phyloP scores from a whole-genome alignment of 2,113 vertebrate genomes.

The Microtus richardsoni region DNA sequence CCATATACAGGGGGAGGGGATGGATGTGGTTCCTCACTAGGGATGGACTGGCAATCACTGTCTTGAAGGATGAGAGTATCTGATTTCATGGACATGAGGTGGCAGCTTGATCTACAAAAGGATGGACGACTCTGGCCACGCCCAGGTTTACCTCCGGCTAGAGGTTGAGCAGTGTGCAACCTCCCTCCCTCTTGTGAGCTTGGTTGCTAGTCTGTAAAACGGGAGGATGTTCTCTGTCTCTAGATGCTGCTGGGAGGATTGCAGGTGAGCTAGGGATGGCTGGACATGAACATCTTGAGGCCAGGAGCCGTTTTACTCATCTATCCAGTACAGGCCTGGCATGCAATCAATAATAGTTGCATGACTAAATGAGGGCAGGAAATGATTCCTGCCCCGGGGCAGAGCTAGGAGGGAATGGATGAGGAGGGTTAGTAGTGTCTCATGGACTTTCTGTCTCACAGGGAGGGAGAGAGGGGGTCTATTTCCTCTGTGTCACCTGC shows the following conservation, averaged over 20 bases:
- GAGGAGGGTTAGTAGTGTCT: background rate
- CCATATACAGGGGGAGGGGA: background rate
- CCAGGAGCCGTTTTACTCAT: background rate
- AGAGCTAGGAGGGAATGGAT: background rate
- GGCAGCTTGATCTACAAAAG: background rate
- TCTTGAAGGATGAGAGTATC: background rate
- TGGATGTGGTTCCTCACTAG: background rate
- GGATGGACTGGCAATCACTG: background rate
- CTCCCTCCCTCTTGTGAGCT: background rate
- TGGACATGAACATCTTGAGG: background rate
- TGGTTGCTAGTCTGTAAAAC: background rate
- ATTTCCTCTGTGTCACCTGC: background rate
- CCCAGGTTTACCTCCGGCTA: background rate
- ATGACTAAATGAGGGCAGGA: background rate
- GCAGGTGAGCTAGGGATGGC: background rate
- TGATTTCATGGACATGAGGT: too few relatives aligned
- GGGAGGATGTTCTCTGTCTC: background rate
- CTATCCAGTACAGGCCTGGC: background rate
- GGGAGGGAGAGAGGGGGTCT: rapidly evolving
- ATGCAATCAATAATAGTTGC: background rate
- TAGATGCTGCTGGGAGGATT: background rate
- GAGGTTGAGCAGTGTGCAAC: background rate
- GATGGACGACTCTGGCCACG: background rate
- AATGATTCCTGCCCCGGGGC: background rate
- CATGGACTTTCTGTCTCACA: background rate